phyloP scores from a whole-genome alignment of 2,888 invertebrate genomes.

The Pristionchus exspectatus region DNA sequence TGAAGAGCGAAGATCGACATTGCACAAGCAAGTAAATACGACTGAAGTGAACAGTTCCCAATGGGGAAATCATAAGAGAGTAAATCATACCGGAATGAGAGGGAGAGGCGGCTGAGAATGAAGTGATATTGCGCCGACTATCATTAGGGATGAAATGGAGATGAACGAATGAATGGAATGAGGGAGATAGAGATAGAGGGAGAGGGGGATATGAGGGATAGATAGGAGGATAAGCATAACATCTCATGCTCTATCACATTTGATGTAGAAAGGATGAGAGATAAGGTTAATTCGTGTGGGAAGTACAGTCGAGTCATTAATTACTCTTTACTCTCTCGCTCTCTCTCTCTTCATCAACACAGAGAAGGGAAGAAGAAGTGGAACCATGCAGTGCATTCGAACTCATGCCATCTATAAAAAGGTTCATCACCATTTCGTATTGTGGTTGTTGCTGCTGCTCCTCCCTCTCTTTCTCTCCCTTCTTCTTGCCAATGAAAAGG shows the following conservation, averaged over 20 bases:
- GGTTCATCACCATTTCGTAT: neutral
- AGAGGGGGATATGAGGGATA: neutral
- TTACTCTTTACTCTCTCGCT: neutral
- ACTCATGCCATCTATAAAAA: neutral
- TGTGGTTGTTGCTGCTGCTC: neutral
- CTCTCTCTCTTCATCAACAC: neutral
- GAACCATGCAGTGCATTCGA: neutral
- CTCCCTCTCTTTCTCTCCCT: neutral
- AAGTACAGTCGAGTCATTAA: neutral
- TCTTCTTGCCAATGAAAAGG: neutral
- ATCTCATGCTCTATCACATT: conserved; percentile 18
- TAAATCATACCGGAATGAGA: neutral
- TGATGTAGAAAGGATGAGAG: neutral
- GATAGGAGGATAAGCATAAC: conserved; percentile 16
- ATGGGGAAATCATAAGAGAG: neutral
- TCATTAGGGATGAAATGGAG: conserved; percentile 23
- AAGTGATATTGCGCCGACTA: neutral
- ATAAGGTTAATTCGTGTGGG: neutral
- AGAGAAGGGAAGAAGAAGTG: neutral
- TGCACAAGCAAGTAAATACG: neutral
- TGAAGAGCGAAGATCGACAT: neutral
- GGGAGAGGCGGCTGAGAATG: neutral
- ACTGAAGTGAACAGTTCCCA: neutral
- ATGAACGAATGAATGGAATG: neutral
- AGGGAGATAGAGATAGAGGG: neutral